Evolutionary conservation across 2,113 vertebrate genomes (phyloP).

Genomic region (Fregetta grallaria): DNA sequence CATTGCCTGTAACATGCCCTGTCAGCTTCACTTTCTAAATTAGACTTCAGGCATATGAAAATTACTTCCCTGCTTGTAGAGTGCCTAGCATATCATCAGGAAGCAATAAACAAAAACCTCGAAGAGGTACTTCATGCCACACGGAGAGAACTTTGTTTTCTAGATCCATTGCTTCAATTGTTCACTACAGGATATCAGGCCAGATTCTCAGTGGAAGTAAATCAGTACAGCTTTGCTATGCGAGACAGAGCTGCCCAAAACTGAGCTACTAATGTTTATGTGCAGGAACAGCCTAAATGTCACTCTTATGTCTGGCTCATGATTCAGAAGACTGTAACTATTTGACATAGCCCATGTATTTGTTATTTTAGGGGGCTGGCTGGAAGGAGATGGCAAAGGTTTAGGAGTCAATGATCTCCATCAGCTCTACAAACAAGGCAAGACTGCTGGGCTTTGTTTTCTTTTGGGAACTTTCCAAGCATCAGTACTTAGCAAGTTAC

Average conservation of each 20-base stretch:
- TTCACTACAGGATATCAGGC: neutral
- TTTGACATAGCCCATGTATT: conserved; percentile 38
- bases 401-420: conserved; percentile 56
- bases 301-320: conserved; percentile 7
- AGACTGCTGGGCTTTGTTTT: conserved; percentile 57
- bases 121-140: neutral
- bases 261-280: neutral
- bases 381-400: conserved; percentile 50
- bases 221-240: neutral
- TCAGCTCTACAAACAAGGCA: conserved; percentile 57
- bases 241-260: neutral
- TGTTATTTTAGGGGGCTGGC: conserved; percentile 43
- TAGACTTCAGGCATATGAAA: neutral
- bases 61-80: neutral
- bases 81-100: neutral
- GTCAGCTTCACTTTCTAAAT: neutral
- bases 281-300: neutral
- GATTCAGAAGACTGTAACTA: conserved; percentile 2
- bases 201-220: neutral
- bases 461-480: conserved; percentile 49
- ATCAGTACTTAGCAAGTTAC: conserved; percentile 26
- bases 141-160: neutral
- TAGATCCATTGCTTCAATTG: neutral
- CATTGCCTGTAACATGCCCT: neutral
- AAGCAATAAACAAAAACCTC: neutral